Evolutionary conservation across 1,140 invertebrate genomes (phyloP), one percentile per base, ranked within the genome.

Genomic region (Chironomus tepperi): DNA sequence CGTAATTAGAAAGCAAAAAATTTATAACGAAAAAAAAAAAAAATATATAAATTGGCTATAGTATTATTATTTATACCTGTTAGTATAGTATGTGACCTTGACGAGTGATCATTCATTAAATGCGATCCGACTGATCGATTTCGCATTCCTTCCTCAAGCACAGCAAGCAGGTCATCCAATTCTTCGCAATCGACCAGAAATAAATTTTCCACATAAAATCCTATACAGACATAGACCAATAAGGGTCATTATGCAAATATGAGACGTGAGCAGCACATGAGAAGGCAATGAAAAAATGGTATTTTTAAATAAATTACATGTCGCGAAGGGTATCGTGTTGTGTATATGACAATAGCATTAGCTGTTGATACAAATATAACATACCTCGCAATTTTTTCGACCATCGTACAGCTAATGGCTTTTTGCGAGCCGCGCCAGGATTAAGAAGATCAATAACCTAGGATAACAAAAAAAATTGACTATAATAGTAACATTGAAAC

Each of bases 71-170:
- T 12, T 3, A 34, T 57, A 57, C 47, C 47, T 0, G 94, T 96
- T 43, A 99, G 88, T 74, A 99, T 91, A 0, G 96, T 96, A 84
- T 99, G 97, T 77, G 95, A 98, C 76, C 97, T 88, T 73, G 94
- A 97, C 0, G 95, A 98, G 81, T 96, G 89, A 73, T 96, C 92
- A 82, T 99, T 99, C 96, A 98, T 98, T 76, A 94, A 93, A 82
- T 98, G 97, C 19, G 89, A 84, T 67, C 95, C 94, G 2, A 95
- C 89, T 7, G 93, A 89, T 75, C 94, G 86, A 82, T 96, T 95
- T 75, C 89, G 87, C 88, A 94, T 90, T 15, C 92, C 96, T 90
- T 97, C 96, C 86, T 97, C 95, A 21, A 98, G 84, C 64, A 98
- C 95, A 6, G 95, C 95, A 77, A 96, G 87, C 43, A 98, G 85